Evolutionary conservation across 2,797 vertebrate genomes (phyloP).

Genomic region (Enteromius thamalakanensis): DNA sequence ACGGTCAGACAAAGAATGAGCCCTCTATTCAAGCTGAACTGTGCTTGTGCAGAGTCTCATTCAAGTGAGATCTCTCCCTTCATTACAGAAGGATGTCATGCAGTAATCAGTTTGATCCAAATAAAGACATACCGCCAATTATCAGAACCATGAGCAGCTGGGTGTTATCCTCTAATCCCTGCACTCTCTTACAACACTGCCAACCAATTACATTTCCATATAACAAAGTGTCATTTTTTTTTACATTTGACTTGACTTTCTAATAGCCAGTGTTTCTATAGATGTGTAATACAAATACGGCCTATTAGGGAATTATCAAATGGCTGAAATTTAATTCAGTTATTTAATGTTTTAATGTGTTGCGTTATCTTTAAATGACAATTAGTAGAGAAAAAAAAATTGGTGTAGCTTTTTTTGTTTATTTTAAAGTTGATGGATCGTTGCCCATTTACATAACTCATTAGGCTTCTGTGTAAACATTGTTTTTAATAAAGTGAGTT

Average conservation of each 20-base stretch:
- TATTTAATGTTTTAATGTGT: background rate
- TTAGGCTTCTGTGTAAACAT: slow-evolving; percentile 31
- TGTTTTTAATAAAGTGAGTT: slow-evolving; percentile 17
- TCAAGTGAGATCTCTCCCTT: slow-evolving; percentile 52
- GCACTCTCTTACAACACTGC: slow-evolving; percentile 37
- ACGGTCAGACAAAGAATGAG: slow-evolving; percentile 57
- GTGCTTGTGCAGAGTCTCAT: slow-evolving; percentile 47
- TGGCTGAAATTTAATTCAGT: background rate
- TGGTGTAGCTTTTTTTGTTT: background rate
- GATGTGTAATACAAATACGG: background rate
- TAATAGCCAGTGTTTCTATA: background rate
- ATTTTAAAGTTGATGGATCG: background rate
- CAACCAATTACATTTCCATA: slow-evolving; percentile 42
- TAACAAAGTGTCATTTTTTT: slow-evolving; percentile 27
- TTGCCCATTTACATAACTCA: background rate
- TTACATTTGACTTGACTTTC: background rate
- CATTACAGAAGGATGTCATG: slow-evolving; percentile 53
- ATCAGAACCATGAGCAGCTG: slow-evolving; percentile 53
- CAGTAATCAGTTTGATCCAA: slow-evolving; percentile 52
- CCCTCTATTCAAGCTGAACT: slow-evolving; percentile 57
- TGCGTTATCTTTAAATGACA: background rate
- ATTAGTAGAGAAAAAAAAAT: background rate
- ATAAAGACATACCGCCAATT: slow-evolving; percentile 52
- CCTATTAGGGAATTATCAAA: background rate
- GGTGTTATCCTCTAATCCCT: slow-evolving; percentile 56